A percentile compares a stretch with the other conserved stretches of the same genome.
phyloP scores from a whole-genome alignment of 2,113 vertebrate genomes.

The Terrapene triunguis region DNA sequence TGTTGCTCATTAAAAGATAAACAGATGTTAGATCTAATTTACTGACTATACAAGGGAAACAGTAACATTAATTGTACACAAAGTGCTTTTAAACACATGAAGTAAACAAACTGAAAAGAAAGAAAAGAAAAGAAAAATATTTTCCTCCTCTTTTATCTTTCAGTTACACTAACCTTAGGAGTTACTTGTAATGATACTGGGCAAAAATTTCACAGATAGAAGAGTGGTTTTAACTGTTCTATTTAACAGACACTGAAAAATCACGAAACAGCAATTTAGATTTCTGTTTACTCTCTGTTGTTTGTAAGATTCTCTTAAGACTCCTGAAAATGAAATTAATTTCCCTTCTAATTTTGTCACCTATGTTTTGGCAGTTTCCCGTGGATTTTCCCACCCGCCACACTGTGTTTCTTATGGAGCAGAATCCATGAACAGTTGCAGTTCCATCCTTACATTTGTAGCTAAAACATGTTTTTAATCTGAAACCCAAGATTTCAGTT shows the following conservation, averaged over 20 bases:
- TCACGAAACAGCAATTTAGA: rapidly evolving
- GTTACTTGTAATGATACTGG: neutral
- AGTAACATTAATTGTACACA: neutral
- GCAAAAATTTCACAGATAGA: neutral
- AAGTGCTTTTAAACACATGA: neutral
- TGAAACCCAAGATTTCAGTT: neutral
- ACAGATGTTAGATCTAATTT: neutral
- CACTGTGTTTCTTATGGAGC: neutral
- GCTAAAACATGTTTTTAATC: constrained; percentile 6
- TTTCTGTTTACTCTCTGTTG: neutral
- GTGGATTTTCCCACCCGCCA: neutral
- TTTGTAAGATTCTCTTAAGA: neutral
- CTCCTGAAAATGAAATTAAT: neutral
- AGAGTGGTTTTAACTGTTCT: rapidly evolving
- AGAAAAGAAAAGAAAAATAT: neutral
- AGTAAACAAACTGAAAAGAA: neutral
- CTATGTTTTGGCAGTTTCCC: neutral
- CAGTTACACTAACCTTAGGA: neutral
- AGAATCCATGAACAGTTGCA: neutral
- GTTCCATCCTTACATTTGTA: neutral
- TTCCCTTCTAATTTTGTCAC: neutral
- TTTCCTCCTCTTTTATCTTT: neutral
- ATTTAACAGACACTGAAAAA: neutral
- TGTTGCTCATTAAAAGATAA: neutral
- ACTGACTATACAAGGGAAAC: neutral